Evolutionary conservation across 2,113 vertebrate genomes (phyloP).

Genomic region (Chrysemys picta): DNA sequence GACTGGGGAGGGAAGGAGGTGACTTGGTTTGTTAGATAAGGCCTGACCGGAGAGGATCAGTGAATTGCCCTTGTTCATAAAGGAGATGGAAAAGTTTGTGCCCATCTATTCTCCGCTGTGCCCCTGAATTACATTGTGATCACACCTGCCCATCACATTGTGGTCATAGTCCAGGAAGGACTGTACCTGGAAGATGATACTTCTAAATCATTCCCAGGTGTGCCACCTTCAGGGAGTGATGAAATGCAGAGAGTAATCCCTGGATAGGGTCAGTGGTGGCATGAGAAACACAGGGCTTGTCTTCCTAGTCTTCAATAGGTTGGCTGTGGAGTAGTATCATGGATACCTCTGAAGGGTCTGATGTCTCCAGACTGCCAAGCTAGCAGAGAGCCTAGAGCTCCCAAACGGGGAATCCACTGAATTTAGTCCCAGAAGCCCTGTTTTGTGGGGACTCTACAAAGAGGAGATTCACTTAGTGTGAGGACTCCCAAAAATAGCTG

Average conservation of each 20-base stretch:
- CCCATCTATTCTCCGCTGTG: neutral
- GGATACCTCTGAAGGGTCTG: neutral
- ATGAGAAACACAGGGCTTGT: neutral
- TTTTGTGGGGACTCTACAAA: constrained; percentile 13
- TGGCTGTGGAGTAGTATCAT: accelerated
- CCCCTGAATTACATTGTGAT: too few species aligned
- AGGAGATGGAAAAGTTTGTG: neutral
- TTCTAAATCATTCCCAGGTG: neutral
- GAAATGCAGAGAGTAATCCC: neutral
- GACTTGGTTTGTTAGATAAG: neutral
- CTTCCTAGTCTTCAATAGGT: neutral
- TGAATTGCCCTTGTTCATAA: neutral
- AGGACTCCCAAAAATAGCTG: constrained; percentile 46
- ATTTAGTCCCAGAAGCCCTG: constrained; percentile 30
- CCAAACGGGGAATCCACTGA: constrained; percentile 25
- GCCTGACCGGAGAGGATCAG: neutral
- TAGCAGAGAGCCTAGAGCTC: constrained; percentile 31
- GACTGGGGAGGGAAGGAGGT: neutral
- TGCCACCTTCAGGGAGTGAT: neutral
- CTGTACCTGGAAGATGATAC: neutral
- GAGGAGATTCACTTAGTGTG: neutral
- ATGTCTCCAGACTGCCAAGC: neutral
- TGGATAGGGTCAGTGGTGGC: neutral
- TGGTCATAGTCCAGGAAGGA: neutral
- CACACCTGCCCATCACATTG: neutral